phyloP scores from a whole-genome alignment of 2,113 vertebrate species.

The Mesoclemmys tuberculata region DNA sequence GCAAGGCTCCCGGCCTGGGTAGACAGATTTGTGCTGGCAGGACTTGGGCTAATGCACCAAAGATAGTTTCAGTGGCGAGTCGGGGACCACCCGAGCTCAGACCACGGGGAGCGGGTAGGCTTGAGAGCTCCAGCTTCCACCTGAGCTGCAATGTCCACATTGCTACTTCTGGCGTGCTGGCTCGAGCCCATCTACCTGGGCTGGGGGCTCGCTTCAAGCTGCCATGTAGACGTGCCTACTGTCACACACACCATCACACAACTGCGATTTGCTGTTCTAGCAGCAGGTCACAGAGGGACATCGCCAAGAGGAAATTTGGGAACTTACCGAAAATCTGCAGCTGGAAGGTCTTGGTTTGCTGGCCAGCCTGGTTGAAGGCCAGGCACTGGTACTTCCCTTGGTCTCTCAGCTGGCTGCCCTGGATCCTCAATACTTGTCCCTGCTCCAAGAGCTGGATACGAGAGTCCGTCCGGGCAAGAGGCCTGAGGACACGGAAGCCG shows the following conservation, averaged over 20 bases:
- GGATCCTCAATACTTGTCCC: slow-evolving; percentile 82
- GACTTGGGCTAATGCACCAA: not conserved
- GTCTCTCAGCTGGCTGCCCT: slow-evolving; percentile 79
- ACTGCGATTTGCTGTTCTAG: not conserved
- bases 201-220: not conserved
- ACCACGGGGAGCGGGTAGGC: not conserved
- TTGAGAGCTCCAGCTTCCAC: not conserved
- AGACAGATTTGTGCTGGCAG: not conserved
- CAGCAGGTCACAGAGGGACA: not conserved
- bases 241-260: not conserved
- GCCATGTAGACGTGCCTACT: not conserved
- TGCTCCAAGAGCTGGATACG: slow-evolving; percentile 80
- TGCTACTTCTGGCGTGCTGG: not conserved
- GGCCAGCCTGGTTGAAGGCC: slow-evolving; percentile 87
- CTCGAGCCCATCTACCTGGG: too few relatives aligned
- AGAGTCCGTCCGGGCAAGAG: slow-evolving; percentile 79
- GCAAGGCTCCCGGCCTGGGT: too few relatives aligned
- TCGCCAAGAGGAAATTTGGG: not conserved
- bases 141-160: not conserved
- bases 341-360: slow-evolving; percentile 85
- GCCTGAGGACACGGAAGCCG: slow-evolving; percentile 65
- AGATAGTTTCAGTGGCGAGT: too few relatives aligned
- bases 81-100: not conserved
- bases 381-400: slow-evolving; percentile 87
- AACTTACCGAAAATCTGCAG: slow-evolving; percentile 83